Percentiles rank a stretch among this genome's conserved stretches.
phyloP scores from a whole-genome alignment of 2,113 vertebrate species.

The Macaca nemestrina region DNA sequence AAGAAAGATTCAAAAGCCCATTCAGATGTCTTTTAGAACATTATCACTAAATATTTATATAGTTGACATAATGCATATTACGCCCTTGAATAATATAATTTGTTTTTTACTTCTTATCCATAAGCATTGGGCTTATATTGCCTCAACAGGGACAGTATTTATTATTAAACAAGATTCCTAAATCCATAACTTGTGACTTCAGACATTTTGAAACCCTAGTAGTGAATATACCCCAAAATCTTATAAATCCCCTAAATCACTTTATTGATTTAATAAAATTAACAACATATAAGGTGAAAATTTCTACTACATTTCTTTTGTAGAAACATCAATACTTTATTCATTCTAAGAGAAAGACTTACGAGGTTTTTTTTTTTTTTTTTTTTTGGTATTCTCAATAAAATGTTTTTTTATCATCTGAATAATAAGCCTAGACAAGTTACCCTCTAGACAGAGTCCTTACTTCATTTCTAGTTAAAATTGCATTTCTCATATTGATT shows the following conservation, averaged over 20 bases:
- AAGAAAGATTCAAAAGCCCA: neutral
- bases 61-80: neutral
- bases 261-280: neutral
- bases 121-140: neutral
- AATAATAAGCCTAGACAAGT: slow-evolving; percentile 23
- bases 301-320: neutral
- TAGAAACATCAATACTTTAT: neutral
- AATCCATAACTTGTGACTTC: neutral
- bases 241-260: neutral
- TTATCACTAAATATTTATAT: neutral
- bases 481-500: neutral
- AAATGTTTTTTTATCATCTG: neutral
- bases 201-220: neutral
- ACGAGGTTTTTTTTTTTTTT: neutral
- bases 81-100: neutral
- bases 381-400: neutral
- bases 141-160: neutral
- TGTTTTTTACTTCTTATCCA: neutral
- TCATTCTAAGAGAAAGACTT: neutral
- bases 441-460: neutral
- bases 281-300: neutral
- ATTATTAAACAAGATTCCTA: neutral
- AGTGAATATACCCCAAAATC: neutral
- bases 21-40: neutral
- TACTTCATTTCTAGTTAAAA: slow-evolving; percentile 43